phyloP scores from a whole-genome alignment of 1,140 invertebrate genomes.

The Leptopilina boulardi region DNA sequence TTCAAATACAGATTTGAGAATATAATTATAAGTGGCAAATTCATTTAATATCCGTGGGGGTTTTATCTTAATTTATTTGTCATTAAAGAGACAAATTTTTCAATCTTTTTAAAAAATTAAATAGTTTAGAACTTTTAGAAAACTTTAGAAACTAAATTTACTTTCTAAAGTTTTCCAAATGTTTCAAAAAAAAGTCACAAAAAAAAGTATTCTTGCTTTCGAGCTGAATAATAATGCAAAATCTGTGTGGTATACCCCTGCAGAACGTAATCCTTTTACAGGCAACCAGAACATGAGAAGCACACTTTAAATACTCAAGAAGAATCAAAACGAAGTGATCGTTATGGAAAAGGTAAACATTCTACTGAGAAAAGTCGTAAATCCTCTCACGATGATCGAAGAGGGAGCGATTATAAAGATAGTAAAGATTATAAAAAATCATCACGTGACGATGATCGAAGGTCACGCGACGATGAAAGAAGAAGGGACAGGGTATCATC shows the following conservation, averaged over 20 bases:
- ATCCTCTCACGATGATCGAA: conserved; percentile 68
- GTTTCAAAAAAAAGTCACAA: neutral
- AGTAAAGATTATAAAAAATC: conserved; percentile 60
- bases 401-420: conserved; percentile 62
- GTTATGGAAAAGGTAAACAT: conserved; percentile 56
- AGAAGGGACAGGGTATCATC: conserved; percentile 59
- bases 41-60: neutral
- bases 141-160: too few relatives aligned
- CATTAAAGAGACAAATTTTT: neutral
- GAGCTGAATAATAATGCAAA: conserved; percentile 73
- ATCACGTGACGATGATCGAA: conserved; percentile 60
- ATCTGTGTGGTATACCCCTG: conserved; percentile 77
- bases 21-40: neutral
- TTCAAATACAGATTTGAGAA: conserved; percentile 11
- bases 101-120: neutral
- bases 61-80: too few relatives aligned
- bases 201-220: conserved; percentile 3
- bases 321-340: conserved; percentile 62
- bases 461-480: conserved; percentile 65
- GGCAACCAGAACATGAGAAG: conserved; percentile 70
- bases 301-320: conserved; percentile 65
- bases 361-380: conserved; percentile 58
- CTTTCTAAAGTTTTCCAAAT: too few relatives aligned
- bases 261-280: conserved; percentile 77
- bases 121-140: too few relatives aligned